Evolutionary conservation across 2,797 vertebrate species (phyloP), one percentile per base, ranked within the genome.

Genomic region (Margarornis squamiger): DNA sequence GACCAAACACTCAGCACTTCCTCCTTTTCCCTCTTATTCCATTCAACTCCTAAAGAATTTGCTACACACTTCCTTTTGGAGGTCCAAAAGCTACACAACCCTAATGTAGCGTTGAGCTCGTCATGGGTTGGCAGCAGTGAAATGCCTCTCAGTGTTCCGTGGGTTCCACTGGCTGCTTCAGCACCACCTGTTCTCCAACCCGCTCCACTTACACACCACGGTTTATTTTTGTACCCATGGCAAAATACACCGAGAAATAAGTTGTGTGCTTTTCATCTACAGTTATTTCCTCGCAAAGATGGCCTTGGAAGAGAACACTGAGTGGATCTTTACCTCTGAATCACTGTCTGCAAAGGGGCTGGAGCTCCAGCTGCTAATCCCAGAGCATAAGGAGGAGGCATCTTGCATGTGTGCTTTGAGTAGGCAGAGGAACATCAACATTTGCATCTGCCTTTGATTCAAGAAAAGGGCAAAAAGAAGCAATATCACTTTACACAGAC

Each of bases 191-290:
- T 55, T 96, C 91, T 91, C 91, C 46, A 26, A 20, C 57, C 58
- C 16, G 0, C 24, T 61, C 94, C 85, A 8, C 82, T 91, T 76
- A 26, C 10, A 36, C 51, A 73, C 94, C 95, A 86, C 82, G 49
- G 80, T 97, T 97, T 97, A 95, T 97, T 97, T 96, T 97, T 96
- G 51, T 81, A 83, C 77, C 79, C 1, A 36, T 23, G 74, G 95
- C 90, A 93, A 96, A 95, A 92, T 45, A 75, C 87, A 86, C 90
- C 75, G 92, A 95, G 65, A 96, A 96, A 94, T 97, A 93, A 97
- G 94, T 49, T 5, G 12, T 72, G 87, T 14, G 78, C 72, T 93
- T 92, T 83, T 73, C 82, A 34, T 17, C 34, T 86, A 3, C 29
- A 38, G 92, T 61, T 59, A 73, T 96, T 96, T 96, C 96, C 78